Evolutionary conservation across 2,888 invertebrate genomes (phyloP), one percentile per base, ranked within the genome.

Genomic region (Luperina testacea): DNA sequence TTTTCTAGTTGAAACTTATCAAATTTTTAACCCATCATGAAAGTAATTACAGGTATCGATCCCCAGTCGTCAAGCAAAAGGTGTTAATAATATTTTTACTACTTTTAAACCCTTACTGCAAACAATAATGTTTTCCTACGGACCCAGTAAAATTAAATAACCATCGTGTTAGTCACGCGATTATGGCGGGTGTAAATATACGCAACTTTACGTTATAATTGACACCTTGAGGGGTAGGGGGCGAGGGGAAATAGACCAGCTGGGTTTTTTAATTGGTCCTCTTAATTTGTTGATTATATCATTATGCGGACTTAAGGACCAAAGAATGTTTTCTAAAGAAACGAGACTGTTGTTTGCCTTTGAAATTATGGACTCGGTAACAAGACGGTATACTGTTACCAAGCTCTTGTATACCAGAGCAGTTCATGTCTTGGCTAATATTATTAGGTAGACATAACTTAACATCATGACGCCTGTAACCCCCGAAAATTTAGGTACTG

Each of bases 121-220:
- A 77, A 77, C 76, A 77, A 77, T 78, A 86, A 88, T 84, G 45
- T 87, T 88, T 88, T 78, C 42, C 32, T 51, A 45, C 20, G 45
- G 68, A 13, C 65, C 38, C 53, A 69, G 78, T 80, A 75, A 77
- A 87, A 57, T 63, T 80, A 68, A 78, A 81, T 88, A 74, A 82
- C 73, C 67, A 68, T 17, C 71, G 53, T 59, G 80, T 72, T 80
- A 61, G 85, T 84, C 89, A 88, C 84, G 89, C 89, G 63, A 87
- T 59, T 70, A 45, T 72, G 32, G 77, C 67, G 77, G 72, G 84
- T 75, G 75, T 88, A 80, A 81, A 84, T 72, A 87, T 84, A 85
- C 51, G 61, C 27, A 75, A 73, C 15, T 72, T 75, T 67, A 68
- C 53, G 27, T 78, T 75, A 78, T 84, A 87, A 87, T 87, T 87